Percentiles rank a stretch among this genome's conserved stretches.
Evolutionary conservation across 1,140 invertebrate genomes (phyloP).

Genomic region (Mactra quadrangularis): DNA sequence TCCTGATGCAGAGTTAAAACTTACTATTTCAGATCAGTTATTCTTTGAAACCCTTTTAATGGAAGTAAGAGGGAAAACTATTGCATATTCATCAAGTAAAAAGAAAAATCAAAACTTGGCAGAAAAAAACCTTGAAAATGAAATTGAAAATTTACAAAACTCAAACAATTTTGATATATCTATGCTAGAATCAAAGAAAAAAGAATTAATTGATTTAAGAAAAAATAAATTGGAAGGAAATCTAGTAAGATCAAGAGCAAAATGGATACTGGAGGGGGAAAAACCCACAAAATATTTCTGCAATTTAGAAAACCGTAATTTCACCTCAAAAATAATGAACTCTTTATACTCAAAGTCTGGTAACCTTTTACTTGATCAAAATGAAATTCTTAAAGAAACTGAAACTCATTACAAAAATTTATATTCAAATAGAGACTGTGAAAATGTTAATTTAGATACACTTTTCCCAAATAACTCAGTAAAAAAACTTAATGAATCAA

Average conservation of each 20-base stretch:
- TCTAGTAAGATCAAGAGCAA: constrained; percentile 8
- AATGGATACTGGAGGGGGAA: constrained; percentile 27
- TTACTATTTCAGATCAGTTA: too few species aligned
- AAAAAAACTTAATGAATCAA: neutral
- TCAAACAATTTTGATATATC: too few species aligned
- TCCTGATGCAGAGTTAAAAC: too few species aligned
- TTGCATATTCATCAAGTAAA: too few species aligned
- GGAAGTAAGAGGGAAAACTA: too few species aligned
- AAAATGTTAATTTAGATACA: neutral
- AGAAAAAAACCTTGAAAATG: too few species aligned
- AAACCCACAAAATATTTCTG: constrained; percentile 24
- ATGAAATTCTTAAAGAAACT: neutral
- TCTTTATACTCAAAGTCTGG: neutral
- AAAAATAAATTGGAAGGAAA: too few species aligned
- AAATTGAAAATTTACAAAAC: too few species aligned
- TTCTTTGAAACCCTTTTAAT: too few species aligned
- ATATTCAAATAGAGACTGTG: neutral
- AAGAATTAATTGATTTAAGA: too few species aligned
- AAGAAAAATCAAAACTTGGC: too few species aligned
- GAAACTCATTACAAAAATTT: constrained; percentile 8
- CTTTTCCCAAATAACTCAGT: neutral
- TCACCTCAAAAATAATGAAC: constrained; percentile 17
- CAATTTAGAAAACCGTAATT: constrained; percentile 21
- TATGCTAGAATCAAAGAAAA: too few species aligned
- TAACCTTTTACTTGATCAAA: constrained; percentile 3